These are phyloP conservation scores for Torymus auratus DNA, from an alignment of 2,888 invertebrate species.

Conservation along the genomic window DNA sequence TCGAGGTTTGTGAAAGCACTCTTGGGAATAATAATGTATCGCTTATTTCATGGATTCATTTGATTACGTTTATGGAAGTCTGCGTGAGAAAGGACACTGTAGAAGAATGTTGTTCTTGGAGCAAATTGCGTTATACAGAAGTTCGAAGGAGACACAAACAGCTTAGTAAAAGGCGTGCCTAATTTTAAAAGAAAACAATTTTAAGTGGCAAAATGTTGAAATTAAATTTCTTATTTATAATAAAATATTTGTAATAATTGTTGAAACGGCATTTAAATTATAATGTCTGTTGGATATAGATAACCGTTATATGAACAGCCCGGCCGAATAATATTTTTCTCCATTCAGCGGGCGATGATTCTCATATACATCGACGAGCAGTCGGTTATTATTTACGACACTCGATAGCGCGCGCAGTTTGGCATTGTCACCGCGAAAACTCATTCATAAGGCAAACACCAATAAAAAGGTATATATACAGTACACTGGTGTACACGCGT, in stretches of 20 bases:
- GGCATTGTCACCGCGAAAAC: constrained; percentile 26
- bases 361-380: neutral
- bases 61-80: neutral
- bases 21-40: constrained; percentile 22
- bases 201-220: neutral
- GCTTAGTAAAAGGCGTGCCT: too few species aligned
- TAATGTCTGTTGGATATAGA: too few species aligned
- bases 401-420: neutral
- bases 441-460: constrained; percentile 49
- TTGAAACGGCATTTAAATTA: too few species aligned
- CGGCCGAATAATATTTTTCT: constrained; percentile 6
- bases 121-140: too few species aligned
- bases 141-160: too few species aligned
- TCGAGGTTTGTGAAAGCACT: constrained; percentile 25
- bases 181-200: too few species aligned
- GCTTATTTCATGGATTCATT: constrained; percentile 11
- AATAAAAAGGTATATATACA: constrained; percentile 29
- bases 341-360: constrained; percentile 10
- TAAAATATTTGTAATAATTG: neutral
- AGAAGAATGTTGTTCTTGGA: too few species aligned
- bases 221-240: neutral
- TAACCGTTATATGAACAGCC: too few species aligned
- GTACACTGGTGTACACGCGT: too few species aligned
- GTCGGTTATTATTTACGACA: constrained; percentile 33
- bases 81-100: neutral